These are phyloP conservation scores for Neodiprion fabricii DNA, from an alignment of 1,140 invertebrate species.

Conservation along the genomic window DNA sequence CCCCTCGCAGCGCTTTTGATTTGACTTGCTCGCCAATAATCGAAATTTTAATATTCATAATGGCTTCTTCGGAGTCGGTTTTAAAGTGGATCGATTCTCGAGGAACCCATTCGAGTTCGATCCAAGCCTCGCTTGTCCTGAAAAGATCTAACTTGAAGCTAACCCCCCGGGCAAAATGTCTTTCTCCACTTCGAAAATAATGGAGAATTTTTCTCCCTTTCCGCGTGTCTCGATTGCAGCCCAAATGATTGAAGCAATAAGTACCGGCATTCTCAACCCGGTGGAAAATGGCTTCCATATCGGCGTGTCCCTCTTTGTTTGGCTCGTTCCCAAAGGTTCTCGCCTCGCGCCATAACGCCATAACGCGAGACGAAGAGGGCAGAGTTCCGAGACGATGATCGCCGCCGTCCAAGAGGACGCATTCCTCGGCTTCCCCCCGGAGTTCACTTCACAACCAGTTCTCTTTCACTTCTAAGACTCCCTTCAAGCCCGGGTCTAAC, in stretches of 20 bases:
- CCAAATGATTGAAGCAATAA: no score
- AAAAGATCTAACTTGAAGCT: no score
- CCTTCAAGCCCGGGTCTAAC: neutral
- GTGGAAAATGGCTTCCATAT: neutral
- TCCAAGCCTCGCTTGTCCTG: no score
- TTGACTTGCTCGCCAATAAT: no score
- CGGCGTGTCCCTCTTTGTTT: neutral
- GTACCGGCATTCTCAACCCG: neutral
- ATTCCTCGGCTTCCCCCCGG: slow-evolving; percentile 2
- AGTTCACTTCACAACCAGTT: slow-evolving; percentile 7
- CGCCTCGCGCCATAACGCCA: neutral
- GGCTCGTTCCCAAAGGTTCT: neutral
- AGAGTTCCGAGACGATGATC: slow-evolving; percentile 4
- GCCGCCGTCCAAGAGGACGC: slow-evolving; percentile 1
- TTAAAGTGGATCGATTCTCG: no score
- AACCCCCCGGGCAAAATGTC: no score
- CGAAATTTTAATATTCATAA: no score
- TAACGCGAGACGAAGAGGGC: neutral
- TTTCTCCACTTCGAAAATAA: no score
- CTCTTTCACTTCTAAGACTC: slow-evolving; percentile 7
- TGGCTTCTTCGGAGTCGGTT: no score
- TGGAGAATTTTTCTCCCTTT: neutral
- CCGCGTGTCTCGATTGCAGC: neutral
- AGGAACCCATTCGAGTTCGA: no score
- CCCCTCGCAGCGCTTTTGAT: no score